Evolutionary conservation across 64 coral and sea anemone species (phyloP).

Genomic region (Porites lutea): DNA sequence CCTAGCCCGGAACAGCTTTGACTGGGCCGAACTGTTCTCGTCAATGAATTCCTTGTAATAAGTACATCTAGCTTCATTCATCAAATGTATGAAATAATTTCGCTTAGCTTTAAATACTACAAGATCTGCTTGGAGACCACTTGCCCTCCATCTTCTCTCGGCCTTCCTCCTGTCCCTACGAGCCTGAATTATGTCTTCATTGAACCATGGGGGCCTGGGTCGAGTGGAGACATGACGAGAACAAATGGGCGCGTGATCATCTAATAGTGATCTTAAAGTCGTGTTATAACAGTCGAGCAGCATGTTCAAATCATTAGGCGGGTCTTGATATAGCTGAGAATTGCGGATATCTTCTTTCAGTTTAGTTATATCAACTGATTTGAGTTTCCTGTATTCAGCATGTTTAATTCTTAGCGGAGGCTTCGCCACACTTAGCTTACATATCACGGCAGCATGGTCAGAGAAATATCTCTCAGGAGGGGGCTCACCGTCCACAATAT

Average conservation of each 20-base stretch:
- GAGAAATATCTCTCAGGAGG: background rate
- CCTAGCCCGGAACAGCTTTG: slow-evolving; percentile 27
- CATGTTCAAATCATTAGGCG: background rate
- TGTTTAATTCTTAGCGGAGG: background rate
- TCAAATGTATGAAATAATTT: slow-evolving; percentile 8
- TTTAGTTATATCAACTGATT: background rate
- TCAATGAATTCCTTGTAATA: slow-evolving; percentile 1
- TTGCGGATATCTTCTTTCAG: background rate
- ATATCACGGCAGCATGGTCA: slow-evolving; percentile 29
- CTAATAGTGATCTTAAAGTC: background rate
- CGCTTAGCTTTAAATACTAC: background rate
- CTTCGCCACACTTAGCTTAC: background rate
- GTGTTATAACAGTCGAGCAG: background rate
- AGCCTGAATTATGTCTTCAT: background rate
- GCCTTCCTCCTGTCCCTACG: background rate
- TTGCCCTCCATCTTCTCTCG: slow-evolving; percentile 9
- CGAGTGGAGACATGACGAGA: background rate
- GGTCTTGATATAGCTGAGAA: background rate
- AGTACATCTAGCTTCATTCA: background rate
- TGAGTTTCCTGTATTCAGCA: background rate
- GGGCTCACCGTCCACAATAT: background rate
- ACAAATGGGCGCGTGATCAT: background rate
- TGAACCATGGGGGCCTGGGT: background rate
- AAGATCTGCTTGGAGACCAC: background rate
- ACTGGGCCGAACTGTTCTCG: slow-evolving; percentile 23